Evolutionary conservation across 2,888 invertebrate genomes (phyloP), one percentile per base, ranked within the genome.

Genomic region (Phyllotreta striolata): DNA sequence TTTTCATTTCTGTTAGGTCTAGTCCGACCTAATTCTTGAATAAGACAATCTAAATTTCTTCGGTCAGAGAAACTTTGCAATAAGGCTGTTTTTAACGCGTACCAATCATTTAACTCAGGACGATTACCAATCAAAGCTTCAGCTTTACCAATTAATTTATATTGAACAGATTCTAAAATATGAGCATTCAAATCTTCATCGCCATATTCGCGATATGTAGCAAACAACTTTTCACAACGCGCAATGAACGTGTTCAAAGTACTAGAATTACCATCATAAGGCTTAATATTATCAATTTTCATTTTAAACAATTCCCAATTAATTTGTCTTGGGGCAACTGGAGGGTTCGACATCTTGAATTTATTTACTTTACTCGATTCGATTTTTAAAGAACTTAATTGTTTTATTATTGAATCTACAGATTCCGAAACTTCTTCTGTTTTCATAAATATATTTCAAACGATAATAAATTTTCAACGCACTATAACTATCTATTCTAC

Each of bases 61-160:
- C 40, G 6, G 37, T 61, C 40, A 39, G 61, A 38, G 37, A 61
- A 61, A 24, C 62, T 56, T 47, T 62, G 62, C 34, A 37, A 14
- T 7, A 55, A 40, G 34, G 44, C 41, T 10, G 9, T 10, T 43
- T 55, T 62, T 24, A 62, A n/a, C 37, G n/a, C 47, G n/a, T 10
- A n/a, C 55, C 55, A 55, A 9, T 37, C 47, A 39, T 24, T 24
- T 4, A 62, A 35, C 49, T 62, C 56, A 2, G 38, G 6, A 13
- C 62, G 55, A 24, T 38, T 46, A 24, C 56, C 56, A 35, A 62
- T 49, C 47, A 62, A 56, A 7, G 24, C 40, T 56, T 62, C 56
- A n/a, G 56, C 55, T 46, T 13, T 56, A 6, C 47, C 62, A 6
- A 12, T 38, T 10, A 56, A 44, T 43, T 62, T 57, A 47, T 54